A percentile compares a stretch with the other conserved stretches of the same genome.
These are phyloP conservation scores for Caerostris darwini DNA, from an alignment of 1,140 invertebrate species.

Conservation along the genomic window DNA sequence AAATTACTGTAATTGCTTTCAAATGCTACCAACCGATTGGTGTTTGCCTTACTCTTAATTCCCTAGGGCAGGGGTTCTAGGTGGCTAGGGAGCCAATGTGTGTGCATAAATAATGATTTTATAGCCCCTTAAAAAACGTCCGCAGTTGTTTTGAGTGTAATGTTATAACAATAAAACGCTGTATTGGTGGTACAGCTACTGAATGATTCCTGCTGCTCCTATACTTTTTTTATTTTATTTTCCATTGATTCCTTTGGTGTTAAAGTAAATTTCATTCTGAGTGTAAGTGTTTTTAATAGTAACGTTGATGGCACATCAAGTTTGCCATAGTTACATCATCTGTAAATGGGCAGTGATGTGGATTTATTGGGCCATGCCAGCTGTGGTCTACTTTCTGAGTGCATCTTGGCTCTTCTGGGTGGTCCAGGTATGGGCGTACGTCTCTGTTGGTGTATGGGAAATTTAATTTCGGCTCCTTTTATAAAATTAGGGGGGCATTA, in stretches of 20 bases:
- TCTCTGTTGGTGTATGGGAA: neutral
- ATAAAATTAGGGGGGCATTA: neutral
- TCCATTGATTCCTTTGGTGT: neutral
- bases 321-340: neutral
- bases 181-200: neutral
- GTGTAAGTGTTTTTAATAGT: slow-evolving; percentile 4
- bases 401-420: neutral
- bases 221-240: neutral
- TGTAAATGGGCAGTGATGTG: neutral
- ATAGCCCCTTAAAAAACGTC: slow-evolving; percentile 59
- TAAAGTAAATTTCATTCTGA: neutral
- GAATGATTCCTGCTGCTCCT: neutral
- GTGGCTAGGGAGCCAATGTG: neutral
- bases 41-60: neutral
- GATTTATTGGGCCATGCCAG: neutral
- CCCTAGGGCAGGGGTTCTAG: neutral
- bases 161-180: slow-evolving; percentile 37
- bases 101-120: slow-evolving; percentile 67
- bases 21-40: slow-evolving; percentile 30
- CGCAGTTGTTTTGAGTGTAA: neutral
- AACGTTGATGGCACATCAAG: neutral
- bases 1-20: slow-evolving; percentile 63
- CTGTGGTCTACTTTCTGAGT: neutral
- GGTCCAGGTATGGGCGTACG: neutral
- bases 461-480: neutral